A percentile compares a stretch with the other conserved stretches of the same genome.
Evolutionary conservation across 1,140 invertebrate genomes (phyloP).

Genomic region (Drosophila equinoxialis): DNA sequence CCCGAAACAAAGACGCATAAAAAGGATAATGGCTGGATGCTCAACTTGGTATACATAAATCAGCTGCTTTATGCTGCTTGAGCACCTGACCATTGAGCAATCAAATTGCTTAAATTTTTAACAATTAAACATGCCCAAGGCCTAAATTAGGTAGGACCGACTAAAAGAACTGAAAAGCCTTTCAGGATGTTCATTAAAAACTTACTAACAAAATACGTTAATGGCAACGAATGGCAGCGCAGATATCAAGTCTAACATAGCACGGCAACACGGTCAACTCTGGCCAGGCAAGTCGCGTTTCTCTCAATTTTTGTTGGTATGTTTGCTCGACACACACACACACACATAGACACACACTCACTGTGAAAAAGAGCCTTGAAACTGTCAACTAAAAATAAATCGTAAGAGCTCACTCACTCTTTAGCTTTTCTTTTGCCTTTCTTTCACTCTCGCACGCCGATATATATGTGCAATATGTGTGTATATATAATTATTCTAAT

Average conservation of each 20-base stretch:
- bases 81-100: constrained; percentile 60
- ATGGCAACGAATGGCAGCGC: constrained; percentile 26
- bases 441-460: constrained; percentile 30
- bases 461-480: constrained; percentile 1
- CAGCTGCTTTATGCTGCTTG: constrained; percentile 36
- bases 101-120: constrained; percentile 59
- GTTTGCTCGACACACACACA: constrained; percentile 28
- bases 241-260: constrained; percentile 5
- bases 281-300: constrained; percentile 57
- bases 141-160: constrained; percentile 6
- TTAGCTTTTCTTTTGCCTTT: constrained; percentile 21
- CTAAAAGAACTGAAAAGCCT: constrained; percentile 10
- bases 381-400: constrained; percentile 82
- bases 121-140: constrained; percentile 50
- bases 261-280: constrained; percentile 24
- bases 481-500: constrained; percentile 69
- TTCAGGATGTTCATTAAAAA: constrained; percentile 62
- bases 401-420: constrained; percentile 48
- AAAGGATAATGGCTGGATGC: constrained; percentile 46
- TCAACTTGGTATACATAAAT: constrained; percentile 56
- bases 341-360: constrained; percentile 12
- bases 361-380: constrained; percentile 68
- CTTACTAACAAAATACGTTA: constrained; percentile 51
- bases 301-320: constrained; percentile 47
- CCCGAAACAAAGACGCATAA: constrained; percentile 24